Evolutionary conservation across 2,797 vertebrate genomes (phyloP).

Genomic region (Artibeus jamaicensis): DNA sequence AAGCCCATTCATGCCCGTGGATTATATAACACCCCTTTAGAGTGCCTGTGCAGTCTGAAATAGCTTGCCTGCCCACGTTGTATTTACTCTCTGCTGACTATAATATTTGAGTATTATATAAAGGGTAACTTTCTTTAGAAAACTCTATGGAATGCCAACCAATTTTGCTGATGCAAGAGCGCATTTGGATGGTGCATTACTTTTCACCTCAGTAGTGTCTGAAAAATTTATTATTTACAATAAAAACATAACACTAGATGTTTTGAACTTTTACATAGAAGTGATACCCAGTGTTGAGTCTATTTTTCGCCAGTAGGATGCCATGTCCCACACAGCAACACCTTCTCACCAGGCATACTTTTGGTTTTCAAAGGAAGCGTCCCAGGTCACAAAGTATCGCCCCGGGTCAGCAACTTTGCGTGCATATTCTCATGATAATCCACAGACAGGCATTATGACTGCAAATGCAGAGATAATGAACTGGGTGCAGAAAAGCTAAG

Average conservation of each 20-base stretch:
- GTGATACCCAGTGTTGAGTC: neutral
- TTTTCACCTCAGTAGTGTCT: neutral
- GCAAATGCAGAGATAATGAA: neutral
- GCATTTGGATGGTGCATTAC: neutral
- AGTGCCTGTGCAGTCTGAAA: neutral
- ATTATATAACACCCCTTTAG: neutral
- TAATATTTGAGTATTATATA: neutral
- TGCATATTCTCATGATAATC: neutral
- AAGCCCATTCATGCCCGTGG: neutral
- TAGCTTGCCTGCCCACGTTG: neutral
- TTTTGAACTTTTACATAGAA: neutral
- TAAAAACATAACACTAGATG: neutral
- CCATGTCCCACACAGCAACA: neutral
- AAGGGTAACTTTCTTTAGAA: neutral
- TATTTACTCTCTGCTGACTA: slow-evolving; percentile 1
- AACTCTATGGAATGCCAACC: neutral
- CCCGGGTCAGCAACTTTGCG: neutral
- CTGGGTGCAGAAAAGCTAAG: neutral
- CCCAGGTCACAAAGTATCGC: neutral
- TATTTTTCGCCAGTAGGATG: neutral
- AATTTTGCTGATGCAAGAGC: neutral
- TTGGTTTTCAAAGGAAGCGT: neutral
- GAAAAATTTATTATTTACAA: neutral
- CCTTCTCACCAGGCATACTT: neutral
- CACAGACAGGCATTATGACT: neutral